A percentile compares a stretch with the other conserved stretches of the same genome.
phyloP scores from a whole-genome alignment of 2,113 vertebrate species.

The Oreochromis tanganicae region DNA sequence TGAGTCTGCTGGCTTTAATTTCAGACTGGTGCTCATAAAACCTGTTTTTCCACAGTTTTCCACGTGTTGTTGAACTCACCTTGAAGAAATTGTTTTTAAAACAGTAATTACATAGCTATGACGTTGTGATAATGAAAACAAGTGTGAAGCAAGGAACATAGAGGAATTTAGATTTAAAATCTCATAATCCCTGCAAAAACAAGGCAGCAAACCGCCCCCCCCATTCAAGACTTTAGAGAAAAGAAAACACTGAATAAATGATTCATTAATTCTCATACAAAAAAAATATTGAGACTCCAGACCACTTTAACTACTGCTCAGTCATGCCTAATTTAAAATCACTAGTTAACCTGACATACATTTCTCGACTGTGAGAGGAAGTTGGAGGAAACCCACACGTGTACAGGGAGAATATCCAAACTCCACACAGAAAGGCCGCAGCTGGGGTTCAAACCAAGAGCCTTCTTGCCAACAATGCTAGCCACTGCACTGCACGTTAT shows the following conservation, averaged over 20 bases:
- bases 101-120: neutral
- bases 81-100: neutral
- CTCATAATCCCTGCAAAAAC: neutral
- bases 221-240: neutral
- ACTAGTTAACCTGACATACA: neutral
- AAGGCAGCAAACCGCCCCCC: neutral
- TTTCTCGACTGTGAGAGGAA: neutral
- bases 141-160: neutral
- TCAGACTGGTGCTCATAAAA: neutral
- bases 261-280: neutral
- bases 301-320: neutral
- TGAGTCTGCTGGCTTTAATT: neutral
- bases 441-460: neutral
- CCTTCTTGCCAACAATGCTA: neutral
- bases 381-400: fast-evolving
- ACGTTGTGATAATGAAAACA: neutral
- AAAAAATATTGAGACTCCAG: fast-evolving
- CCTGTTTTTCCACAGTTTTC: neutral
- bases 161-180: neutral
- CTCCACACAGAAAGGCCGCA: fast-evolving
- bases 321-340: neutral
- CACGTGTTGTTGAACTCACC: neutral
- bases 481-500: neutral
- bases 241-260: neutral
- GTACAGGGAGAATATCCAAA: neutral